Evolutionary conservation across 37 sponge, comb jelly and placozoan genomes (phyloP).

Genomic region (Trichoplax adhaerens): DNA sequence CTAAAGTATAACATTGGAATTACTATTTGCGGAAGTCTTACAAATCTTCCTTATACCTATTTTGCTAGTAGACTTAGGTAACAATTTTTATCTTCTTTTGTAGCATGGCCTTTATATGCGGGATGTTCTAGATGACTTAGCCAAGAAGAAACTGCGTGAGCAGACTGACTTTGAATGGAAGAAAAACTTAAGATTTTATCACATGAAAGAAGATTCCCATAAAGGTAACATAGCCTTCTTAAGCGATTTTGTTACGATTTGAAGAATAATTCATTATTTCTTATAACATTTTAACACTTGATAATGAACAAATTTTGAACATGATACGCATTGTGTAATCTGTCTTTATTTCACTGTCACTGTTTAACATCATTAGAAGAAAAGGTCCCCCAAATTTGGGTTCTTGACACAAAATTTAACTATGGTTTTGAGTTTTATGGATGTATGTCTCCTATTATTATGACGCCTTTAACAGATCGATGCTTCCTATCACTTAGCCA

Average conservation of each 20-base stretch:
- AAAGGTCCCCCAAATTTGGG: not conserved
- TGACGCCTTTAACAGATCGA: slow-evolving; percentile 28
- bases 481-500: slow-evolving; percentile 37
- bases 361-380: too few species aligned
- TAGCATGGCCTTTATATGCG: slow-evolving; percentile 38
- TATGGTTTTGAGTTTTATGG: slow-evolving; percentile 50
- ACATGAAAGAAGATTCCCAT: too few species aligned
- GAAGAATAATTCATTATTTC: too few species aligned
- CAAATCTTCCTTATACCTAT: not conserved
- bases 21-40: not conserved
- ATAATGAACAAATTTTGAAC: too few species aligned
- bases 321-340: too few species aligned
- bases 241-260: too few species aligned
- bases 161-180: slow-evolving; percentile 79
- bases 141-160: slow-evolving; percentile 45
- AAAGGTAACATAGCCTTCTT: too few species aligned
- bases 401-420: slow-evolving; percentile 25
- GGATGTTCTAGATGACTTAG: slow-evolving; percentile 58
- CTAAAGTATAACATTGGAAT: not conserved
- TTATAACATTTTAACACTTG: too few species aligned
- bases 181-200: not conserved
- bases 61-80: not conserved
- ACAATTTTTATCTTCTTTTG: too few species aligned
- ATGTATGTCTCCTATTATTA: slow-evolving; percentile 22
- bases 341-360: too few species aligned